These are phyloP conservation scores for Henricia sp. DNA, from an alignment of 53 echinoderm and acorn worm genomes.

Conservation along the genomic window DNA sequence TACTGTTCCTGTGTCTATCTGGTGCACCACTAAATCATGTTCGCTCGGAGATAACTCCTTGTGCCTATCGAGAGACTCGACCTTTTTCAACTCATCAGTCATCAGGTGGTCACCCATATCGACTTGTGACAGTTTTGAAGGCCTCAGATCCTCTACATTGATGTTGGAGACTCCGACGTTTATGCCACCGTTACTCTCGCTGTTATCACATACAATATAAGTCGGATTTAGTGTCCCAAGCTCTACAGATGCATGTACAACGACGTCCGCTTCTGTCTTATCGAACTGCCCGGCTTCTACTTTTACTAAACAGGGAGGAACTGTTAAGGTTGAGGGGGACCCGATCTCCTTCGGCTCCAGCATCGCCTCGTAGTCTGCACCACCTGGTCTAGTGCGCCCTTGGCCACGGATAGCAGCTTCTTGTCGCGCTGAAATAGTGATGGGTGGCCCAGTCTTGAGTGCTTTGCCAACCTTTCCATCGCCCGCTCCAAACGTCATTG, in stretches of 20 bases:
- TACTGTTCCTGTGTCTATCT: slow-evolving; percentile 21
- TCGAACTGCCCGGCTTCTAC: slow-evolving; percentile 31
- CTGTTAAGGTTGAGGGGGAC: neutral
- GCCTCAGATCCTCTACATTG: neutral
- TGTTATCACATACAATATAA: neutral
- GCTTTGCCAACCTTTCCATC: slow-evolving; percentile 1
- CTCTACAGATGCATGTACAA: neutral
- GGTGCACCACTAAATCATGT: slow-evolving; percentile 38
- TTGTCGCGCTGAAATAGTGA: slow-evolving; percentile 36
- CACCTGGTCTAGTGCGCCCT: neutral
- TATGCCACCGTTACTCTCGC: neutral
- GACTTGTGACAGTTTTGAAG: neutral
- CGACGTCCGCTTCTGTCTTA: slow-evolving; percentile 13
- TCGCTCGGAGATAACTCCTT: neutral
- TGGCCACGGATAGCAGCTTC: neutral
- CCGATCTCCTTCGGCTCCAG: neutral
- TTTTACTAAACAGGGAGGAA: slow-evolving; percentile 13
- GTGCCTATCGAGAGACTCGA: neutral
- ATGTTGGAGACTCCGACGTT: neutral
- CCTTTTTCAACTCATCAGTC: neutral
- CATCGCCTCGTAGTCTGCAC: slow-evolving; percentile 11
- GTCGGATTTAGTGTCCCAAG: neutral
- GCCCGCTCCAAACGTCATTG: neutral
- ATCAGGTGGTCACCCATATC: neutral
- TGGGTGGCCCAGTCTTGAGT: neutral